phyloP scores from a whole-genome alignment of 2,888 invertebrate genomes.

The Exocentrus adspersus region DNA sequence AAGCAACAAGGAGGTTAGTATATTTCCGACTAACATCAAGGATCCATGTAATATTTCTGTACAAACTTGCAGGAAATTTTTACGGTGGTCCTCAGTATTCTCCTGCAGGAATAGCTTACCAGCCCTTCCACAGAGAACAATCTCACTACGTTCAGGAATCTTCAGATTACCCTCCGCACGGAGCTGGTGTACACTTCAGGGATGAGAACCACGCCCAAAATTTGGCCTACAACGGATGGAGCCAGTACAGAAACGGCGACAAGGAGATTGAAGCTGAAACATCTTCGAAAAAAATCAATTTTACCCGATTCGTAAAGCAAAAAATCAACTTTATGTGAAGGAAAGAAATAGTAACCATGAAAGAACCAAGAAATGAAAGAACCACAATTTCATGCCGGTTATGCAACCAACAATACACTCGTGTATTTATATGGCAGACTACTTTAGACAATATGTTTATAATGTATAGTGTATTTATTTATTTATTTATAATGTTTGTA shows the following conservation, averaged over 20 bases:
- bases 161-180: slow-evolving; percentile 48
- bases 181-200: slow-evolving; percentile 71
- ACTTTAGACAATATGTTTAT: too few species aligned
- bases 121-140: slow-evolving; percentile 66
- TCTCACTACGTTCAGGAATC: slow-evolving; percentile 63
- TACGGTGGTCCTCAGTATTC: slow-evolving; percentile 72
- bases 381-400: too few species aligned
- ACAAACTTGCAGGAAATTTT: slow-evolving; percentile 33
- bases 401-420: too few species aligned
- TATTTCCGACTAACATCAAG: too few species aligned
- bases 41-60: too few species aligned
- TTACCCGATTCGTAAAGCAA: slow-evolving; percentile 60
- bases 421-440: too few species aligned
- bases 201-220: slow-evolving; percentile 72
- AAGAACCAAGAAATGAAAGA: too few species aligned
- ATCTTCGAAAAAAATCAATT: slow-evolving; percentile 60
- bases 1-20: slow-evolving; percentile 42
- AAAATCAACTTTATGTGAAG: background rate
- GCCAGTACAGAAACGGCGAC: slow-evolving; percentile 68
- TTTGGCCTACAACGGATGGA: slow-evolving; percentile 79
- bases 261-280: slow-evolving; percentile 61
- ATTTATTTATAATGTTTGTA: slow-evolving; percentile 8
- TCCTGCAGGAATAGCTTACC: slow-evolving; percentile 77
- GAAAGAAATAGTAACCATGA: too few species aligned
- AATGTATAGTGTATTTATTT: slow-evolving; percentile 8